Percentiles rank a stretch among this genome's conserved stretches.
Conservation (phyloP, 2,797 vertebrate genomes). For the Sciurus vulgaris region DNA sequence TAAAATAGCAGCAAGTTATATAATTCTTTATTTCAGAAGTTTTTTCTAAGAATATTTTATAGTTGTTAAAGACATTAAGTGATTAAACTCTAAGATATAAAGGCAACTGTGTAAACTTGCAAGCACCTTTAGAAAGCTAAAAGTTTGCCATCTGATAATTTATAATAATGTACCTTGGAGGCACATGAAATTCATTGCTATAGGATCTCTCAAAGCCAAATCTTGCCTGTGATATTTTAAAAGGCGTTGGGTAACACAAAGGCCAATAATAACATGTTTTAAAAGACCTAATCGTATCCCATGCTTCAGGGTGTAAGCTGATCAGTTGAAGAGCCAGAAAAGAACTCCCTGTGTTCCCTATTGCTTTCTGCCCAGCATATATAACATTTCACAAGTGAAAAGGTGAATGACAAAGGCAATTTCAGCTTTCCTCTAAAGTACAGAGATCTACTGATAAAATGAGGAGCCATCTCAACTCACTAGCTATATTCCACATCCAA, state of each 20-base stretch:
- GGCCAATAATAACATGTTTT: slow-evolving; percentile 64
- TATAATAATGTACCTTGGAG: slow-evolving; percentile 1
- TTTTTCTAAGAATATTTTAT: slow-evolving; percentile 45
- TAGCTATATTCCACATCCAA: not conserved
- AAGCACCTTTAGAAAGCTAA: slow-evolving; percentile 48
- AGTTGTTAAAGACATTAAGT: slow-evolving; percentile 52
- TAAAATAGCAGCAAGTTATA: slow-evolving; percentile 36
- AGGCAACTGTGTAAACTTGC: slow-evolving; percentile 52
- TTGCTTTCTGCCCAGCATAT: slow-evolving; percentile 20
- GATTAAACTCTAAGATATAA: slow-evolving; percentile 48
- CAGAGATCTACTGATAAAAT: not conserved
- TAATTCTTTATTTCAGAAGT: slow-evolving; percentile 60
- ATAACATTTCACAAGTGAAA: slow-evolving; percentile 15
- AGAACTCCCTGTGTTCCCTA: not conserved
- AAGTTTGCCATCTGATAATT: slow-evolving; percentile 25
- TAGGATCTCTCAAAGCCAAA: slow-evolving; percentile 31
- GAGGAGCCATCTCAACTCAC: not conserved
- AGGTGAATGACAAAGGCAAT: not conserved
- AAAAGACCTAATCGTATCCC: slow-evolving; percentile 38
- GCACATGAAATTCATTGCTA: slow-evolving; percentile 37
- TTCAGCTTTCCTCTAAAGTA: slow-evolving; percentile 42
- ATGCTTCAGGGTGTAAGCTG: slow-evolving; percentile 41
- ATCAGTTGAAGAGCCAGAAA: not conserved
- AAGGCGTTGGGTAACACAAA: slow-evolving; percentile 30
- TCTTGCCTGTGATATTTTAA: slow-evolving; percentile 62